Base-by-base conservation (phyloP, 1,140 invertebrate genomes). In the Leptopilina clavipes region DNA sequence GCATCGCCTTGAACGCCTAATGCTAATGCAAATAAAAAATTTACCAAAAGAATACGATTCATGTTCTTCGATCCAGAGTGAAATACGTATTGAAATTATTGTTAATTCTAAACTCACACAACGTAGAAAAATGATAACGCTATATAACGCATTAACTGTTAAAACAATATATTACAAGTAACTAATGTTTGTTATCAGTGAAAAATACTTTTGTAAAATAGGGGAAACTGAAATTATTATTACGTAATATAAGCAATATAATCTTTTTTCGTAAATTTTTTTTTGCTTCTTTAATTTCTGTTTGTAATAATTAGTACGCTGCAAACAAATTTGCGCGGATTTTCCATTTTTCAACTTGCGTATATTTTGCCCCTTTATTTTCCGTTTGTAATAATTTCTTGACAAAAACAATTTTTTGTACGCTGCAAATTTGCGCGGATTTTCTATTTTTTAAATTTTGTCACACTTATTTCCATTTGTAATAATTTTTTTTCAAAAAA, bases 11-110 rank as follows among this genome's bases (percentile, higher is more conserved):
- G 3, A 18, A 22, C 19, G 6, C 43, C 70, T 12, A 59, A 12
- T 18, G 19, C 19, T 3, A 59, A 59, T 10, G 56, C 11, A 25
- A 73, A 48, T 40, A 9, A 25, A 19, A 40, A 8, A 73, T 19
- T 22, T 72, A 75, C 11, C 82, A 43, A 31, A 59, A 40, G 76
- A 56, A 56, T 56, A n/a, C 52, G 52, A n/a, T 18, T n/a, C 52
- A 56, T 56, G 17, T 19, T 56, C 8, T 19, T 18, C 8, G 8
- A 18, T 9, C 52, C 19, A 56, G 9, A n/a, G 18, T n/a, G 3
- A 56, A 56, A 19, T 18, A 56, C n/a, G 18, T 9, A 56, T 48
- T 48, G 10, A 48, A 48, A 48, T 48, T 48, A 10, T 48, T 48
- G n/a, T 31, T 5, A 31, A 48, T 10, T 48, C 6, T 48, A n/a